Percentiles rank a stretch among this genome's conserved stretches.
These are phyloP conservation scores for Salvelinus fontinalis DNA, from an alignment of 2,113 vertebrate species.

Conservation along the genomic window DNA sequence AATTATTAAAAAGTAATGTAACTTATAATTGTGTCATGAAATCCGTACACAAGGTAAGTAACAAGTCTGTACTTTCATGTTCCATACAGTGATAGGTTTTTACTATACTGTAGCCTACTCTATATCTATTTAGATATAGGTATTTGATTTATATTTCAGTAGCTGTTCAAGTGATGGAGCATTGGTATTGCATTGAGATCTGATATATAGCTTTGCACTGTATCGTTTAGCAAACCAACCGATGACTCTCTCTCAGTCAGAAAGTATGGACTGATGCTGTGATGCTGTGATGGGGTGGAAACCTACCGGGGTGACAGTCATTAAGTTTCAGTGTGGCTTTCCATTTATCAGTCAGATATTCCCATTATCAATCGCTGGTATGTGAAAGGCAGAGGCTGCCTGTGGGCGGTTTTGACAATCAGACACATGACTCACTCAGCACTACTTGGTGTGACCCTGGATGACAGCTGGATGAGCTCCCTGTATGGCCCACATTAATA, in stretches of 20 bases:
- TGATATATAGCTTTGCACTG: no score
- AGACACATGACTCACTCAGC: constrained; percentile 1
- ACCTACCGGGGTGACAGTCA: constrained; percentile 20
- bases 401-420: constrained; percentile 14
- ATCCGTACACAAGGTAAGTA: no score
- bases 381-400: not conserved
- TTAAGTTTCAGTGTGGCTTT: constrained; percentile 20
- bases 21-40: no score
- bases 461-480: not conserved
- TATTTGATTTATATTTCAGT: not conserved
- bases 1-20: no score
- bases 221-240: no score
- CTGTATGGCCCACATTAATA: not conserved
- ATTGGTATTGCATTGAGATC: no score
- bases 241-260: no score
- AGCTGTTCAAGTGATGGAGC: not conserved
- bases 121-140: not conserved
- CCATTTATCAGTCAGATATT: constrained; percentile 26
- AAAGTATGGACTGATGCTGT: no score
- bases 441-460: not conserved
- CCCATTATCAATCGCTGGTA: constrained; percentile 38
- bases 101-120: not conserved
- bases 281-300: no score
- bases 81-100: not conserved
- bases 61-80: not conserved